Conservation (phyloP, 2,797 vertebrate genomes). For the Falco concolor region DNA sequence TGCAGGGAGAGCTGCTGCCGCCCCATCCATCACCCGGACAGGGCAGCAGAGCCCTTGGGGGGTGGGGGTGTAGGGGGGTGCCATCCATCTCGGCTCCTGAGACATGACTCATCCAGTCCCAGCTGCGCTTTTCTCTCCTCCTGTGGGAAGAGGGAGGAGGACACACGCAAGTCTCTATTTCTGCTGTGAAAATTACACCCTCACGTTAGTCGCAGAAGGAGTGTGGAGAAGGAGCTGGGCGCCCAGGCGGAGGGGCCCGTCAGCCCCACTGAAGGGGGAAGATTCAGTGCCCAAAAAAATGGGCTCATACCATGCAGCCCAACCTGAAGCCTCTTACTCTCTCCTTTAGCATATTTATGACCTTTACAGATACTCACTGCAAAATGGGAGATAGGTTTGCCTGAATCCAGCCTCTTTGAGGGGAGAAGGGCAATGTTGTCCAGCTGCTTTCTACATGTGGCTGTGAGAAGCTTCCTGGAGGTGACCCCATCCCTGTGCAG, state of each 20-base stretch:
- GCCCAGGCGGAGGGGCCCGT: background rate
- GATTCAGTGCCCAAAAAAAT: background rate
- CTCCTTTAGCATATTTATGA: background rate
- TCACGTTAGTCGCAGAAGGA: background rate
- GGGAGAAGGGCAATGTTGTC: background rate
- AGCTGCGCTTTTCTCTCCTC: constrained; percentile 17
- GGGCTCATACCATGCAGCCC: background rate
- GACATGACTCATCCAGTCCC: constrained; percentile 38
- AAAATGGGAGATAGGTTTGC: background rate
- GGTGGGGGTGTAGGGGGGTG: background rate
- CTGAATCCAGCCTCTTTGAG: background rate
- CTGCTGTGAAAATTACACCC: constrained; percentile 1
- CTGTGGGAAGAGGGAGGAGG: constrained; percentile 5
- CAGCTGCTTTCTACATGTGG: accelerated
- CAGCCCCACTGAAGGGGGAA: background rate
- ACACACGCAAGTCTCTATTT: background rate
- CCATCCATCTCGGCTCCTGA: background rate
- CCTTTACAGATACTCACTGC: background rate
- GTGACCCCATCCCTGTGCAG: background rate
- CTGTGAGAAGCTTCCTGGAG: background rate
- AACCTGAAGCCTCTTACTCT: background rate
- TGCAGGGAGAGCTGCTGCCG: background rate
- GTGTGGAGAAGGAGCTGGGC: background rate
- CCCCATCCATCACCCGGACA: background rate
- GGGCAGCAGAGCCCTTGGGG: background rate